These are phyloP conservation scores for Rhagophthalmus giganteus DNA, from an alignment of 2,888 invertebrate species.

Conservation along the genomic window DNA sequence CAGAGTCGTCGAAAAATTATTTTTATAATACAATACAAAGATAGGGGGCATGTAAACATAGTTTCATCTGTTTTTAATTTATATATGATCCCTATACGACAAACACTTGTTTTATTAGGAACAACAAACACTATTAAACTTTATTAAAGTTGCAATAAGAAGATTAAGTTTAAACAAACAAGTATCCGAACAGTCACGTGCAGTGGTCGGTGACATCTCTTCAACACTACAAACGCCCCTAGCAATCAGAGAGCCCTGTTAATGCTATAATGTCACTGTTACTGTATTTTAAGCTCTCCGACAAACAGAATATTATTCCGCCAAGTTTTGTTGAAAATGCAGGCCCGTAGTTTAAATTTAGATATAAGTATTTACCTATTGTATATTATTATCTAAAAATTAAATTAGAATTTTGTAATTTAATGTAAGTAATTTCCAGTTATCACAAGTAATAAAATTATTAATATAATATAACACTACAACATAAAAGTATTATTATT, in stretches of 20 bases:
- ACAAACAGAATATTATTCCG: constrained; percentile 32
- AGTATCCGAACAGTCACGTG: constrained; percentile 33
- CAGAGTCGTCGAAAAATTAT: too few species aligned
- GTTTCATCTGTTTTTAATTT: too few species aligned
- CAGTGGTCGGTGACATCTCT: constrained; percentile 35
- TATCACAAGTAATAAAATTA: too few species aligned
- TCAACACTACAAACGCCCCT: constrained; percentile 31
- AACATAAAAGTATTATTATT: too few species aligned
- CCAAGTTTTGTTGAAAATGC: neutral
- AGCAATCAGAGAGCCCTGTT: constrained; percentile 31
- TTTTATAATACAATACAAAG: neutral
- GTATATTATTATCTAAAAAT: too few species aligned
- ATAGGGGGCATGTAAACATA: neutral
- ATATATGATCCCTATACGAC: constrained; percentile 5
- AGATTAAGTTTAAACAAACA: constrained; percentile 37
- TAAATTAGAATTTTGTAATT: too few species aligned
- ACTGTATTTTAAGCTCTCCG: constrained; percentile 37
- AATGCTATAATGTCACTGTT: constrained; percentile 35
- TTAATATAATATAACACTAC: too few species aligned
- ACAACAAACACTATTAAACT: constrained; percentile 30
- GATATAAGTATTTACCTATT: too few species aligned
- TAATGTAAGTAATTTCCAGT: too few species aligned
- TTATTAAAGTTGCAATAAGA: constrained; percentile 32
- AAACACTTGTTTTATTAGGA: constrained; percentile 20
- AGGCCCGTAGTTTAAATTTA: neutral